A percentile compares a stretch with the other conserved stretches of the same genome.
Evolutionary conservation across 1,140 invertebrate genomes (phyloP).

Genomic region (Neotoxoptera formosana): DNA sequence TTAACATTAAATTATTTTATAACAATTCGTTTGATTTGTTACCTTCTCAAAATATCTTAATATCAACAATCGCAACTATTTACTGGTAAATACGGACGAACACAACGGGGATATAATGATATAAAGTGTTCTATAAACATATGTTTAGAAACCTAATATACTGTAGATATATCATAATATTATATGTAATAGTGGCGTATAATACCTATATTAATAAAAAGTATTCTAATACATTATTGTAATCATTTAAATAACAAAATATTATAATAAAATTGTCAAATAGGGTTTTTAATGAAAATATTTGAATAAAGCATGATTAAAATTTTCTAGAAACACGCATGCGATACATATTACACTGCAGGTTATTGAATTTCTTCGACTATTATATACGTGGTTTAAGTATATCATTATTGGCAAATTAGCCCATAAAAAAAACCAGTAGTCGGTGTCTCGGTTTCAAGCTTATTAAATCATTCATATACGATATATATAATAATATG

Average conservation of each 20-base stretch:
- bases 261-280: background rate
- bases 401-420: background rate
- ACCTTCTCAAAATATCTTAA: too few relatives aligned
- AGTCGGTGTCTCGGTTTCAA: constrained; percentile 6
- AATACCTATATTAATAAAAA: background rate
- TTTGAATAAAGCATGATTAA: background rate
- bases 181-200: too few relatives aligned
- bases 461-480: background rate
- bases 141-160: too few relatives aligned
- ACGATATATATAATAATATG: background rate
- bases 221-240: background rate
- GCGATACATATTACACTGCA: background rate
- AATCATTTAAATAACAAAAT: background rate
- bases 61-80: too few relatives aligned
- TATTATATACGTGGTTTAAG: background rate
- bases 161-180: background rate
- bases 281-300: background rate
- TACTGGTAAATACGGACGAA: too few relatives aligned
- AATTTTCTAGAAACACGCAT: background rate
- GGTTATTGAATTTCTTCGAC: background rate
- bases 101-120: too few relatives aligned
- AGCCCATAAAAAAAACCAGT: background rate
- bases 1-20: too few relatives aligned
- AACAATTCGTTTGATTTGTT: too few relatives aligned
- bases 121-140: too few relatives aligned